Evolutionary conservation across 2,113 vertebrate genomes (phyloP), one percentile per base, ranked within the genome.

Genomic region (Lagopus muta): DNA sequence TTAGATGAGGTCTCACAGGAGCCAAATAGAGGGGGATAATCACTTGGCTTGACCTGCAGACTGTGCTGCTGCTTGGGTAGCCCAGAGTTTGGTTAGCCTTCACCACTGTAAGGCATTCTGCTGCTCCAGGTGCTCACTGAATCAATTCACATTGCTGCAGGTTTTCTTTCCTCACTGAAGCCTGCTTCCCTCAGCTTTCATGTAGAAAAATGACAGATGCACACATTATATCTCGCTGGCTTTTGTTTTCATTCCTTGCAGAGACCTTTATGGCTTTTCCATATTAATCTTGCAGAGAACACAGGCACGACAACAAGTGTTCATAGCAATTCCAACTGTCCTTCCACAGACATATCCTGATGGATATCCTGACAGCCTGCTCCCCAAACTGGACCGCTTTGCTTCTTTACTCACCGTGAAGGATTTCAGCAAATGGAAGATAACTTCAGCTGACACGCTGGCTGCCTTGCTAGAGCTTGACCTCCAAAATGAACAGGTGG

Each of bases 331-430:
- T 43, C 54, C 48, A 38, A 1, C 0, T 1, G 1, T 94, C 45
- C 89, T 60, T 40, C 77, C 79, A 40, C 85, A 98, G 98, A 21
- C 10, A 0, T 97, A 96, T 76, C 97, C 97, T 3, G 3, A 70
- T 14, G 98, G 97, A 8, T 98, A 97, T 75, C 97, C 98, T 0
- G 95, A 95, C 12, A 47, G 13, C 4, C 34, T 98, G n/a, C 6
- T 97, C 32, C 11, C 5, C 61, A 30, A 1, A 16, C 72, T 98
- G 42, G 60, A 47, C 2, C 2, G 6, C 48, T 79, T 98, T 22
- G 1, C 81, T 4, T 1, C 4, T 10, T 2, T 72, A 0, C 1
- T 97, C 38, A 91, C n/a, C 11, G 34, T 42, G 0, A 34, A 85
- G 30, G 93, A 98, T 0, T 8, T 98, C 21, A 82, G 50, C 64